Percentiles rank a stretch among this genome's conserved stretches.
phyloP scores from a whole-genome alignment of 2,113 vertebrate species.

The Dicentrarchus labrax region DNA sequence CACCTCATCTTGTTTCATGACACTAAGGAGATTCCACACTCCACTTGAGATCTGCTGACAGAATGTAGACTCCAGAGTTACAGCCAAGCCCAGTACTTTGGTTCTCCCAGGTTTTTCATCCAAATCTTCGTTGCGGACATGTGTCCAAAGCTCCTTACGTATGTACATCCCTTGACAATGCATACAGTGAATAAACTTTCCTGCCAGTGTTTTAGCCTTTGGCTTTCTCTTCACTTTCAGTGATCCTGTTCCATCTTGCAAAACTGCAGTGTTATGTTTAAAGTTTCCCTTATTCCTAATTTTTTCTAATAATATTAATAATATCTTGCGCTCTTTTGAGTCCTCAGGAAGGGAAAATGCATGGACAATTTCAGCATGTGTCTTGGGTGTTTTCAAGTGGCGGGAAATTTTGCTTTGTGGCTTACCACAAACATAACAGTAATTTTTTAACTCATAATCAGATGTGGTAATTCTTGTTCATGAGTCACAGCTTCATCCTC shows the following conservation, averaged over 20 bases:
- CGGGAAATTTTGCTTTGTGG: conserved; percentile 19
- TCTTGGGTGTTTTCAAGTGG: conserved; percentile 22
- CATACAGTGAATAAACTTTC: conserved; percentile 33
- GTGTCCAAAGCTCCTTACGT: conserved; percentile 19
- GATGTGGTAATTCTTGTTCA: no score
- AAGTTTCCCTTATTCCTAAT: conserved; percentile 32
- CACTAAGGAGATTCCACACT: conserved; percentile 31
- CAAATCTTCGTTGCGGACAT: neutral
- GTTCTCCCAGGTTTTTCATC: conserved; percentile 9
- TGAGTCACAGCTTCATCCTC: no score
- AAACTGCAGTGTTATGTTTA: neutral
- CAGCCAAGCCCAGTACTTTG: conserved; percentile 24
- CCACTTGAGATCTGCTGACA: conserved; percentile 23
- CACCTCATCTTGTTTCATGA: conserved; percentile 42
- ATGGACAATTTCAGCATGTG: neutral
- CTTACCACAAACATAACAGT: conserved; percentile 21
- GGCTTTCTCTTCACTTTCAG: conserved; percentile 32
- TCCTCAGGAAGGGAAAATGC: neutral
- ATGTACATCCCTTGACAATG: conserved; percentile 18
- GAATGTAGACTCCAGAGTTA: neutral
- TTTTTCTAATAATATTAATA: conserved; percentile 11
- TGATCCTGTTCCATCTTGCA: neutral
- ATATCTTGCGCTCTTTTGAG: conserved; percentile 2
- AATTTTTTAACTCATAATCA: no score
- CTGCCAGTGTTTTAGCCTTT: neutral